A percentile compares a stretch with the other conserved stretches of the same genome.
Evolutionary conservation across 2,113 vertebrate genomes (phyloP).

Genomic region (Verasper variegatus): DNA sequence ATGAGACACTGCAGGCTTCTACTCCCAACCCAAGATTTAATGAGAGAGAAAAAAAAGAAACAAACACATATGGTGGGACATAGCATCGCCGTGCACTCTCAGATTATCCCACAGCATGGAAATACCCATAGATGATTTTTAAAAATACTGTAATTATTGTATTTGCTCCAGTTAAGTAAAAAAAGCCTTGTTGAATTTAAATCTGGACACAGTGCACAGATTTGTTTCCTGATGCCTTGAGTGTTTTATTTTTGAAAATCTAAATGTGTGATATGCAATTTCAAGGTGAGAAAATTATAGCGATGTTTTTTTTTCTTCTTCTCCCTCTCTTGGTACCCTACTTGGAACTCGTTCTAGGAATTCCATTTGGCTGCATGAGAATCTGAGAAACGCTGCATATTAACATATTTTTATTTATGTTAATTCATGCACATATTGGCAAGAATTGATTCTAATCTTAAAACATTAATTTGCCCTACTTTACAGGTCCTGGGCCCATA

Average conservation of each 20-base stretch:
- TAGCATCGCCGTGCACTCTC: conserved; percentile 38
- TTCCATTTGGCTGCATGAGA: not conserved
- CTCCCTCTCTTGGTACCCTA: not conserved
- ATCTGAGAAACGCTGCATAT: not conserved
- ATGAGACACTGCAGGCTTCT: conserved; percentile 73
- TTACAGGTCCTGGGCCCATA: not conserved
- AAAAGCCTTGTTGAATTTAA: not conserved
- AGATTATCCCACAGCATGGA: conserved; percentile 45
- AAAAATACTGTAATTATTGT: conserved; percentile 29
- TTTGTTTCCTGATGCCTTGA: not conserved
- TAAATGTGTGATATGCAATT: conserved; percentile 42
- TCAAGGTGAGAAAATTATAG: conserved; percentile 25
- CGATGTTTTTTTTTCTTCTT: not conserved
- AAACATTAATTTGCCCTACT: not conserved
- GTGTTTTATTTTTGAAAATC: conserved; percentile 39
- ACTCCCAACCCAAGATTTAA: conserved; percentile 75
- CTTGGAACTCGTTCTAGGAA: not conserved
- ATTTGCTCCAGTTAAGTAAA: conserved; percentile 38
- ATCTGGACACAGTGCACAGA: too few relatives aligned
- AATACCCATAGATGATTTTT: conserved; percentile 7
- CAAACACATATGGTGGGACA: conserved; percentile 73
- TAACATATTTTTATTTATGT: not conserved
- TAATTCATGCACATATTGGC: not conserved
- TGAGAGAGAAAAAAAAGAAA: conserved; percentile 62
- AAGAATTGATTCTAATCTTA: not conserved